These are phyloP conservation scores for Podarcis muralis DNA, from an alignment of 2,113 vertebrate species.

Conservation along the genomic window DNA sequence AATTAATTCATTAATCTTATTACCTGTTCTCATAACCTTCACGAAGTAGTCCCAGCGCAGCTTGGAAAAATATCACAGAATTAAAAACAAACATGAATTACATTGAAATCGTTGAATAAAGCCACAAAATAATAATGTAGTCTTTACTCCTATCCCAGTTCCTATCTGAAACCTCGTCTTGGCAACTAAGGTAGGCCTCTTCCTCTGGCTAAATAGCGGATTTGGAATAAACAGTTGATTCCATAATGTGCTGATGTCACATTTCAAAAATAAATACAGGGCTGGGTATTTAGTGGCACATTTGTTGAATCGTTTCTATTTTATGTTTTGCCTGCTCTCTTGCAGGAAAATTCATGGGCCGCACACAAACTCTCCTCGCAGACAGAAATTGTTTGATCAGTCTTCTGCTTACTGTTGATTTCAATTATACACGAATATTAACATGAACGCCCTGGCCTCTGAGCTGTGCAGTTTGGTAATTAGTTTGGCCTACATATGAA, in stretches of 20 bases:
- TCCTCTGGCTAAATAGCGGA: background rate
- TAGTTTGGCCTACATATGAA: background rate
- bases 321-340: background rate
- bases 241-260: background rate
- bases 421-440: slow-evolving; percentile 8
- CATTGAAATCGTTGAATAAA: too few species aligned
- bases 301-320: background rate
- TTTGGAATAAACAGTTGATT: background rate
- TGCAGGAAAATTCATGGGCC: background rate
- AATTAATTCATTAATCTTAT: background rate
- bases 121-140: too few species aligned
- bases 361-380: background rate
- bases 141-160: too few species aligned
- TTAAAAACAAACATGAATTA: too few species aligned
- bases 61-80: too few species aligned
- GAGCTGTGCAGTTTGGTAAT: slow-evolving; percentile 11
- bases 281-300: background rate
- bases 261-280: background rate
- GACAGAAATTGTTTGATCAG: background rate
- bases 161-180: background rate
- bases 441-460: background rate
- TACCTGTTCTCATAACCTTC: too few species aligned
- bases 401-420: background rate
- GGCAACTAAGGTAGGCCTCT: background rate
- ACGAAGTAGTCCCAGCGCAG: too few species aligned